Evolutionary conservation across 2,888 invertebrate species (phyloP), one percentile per base, ranked within the genome.

Genomic region (Cactoblastis cactorum): DNA sequence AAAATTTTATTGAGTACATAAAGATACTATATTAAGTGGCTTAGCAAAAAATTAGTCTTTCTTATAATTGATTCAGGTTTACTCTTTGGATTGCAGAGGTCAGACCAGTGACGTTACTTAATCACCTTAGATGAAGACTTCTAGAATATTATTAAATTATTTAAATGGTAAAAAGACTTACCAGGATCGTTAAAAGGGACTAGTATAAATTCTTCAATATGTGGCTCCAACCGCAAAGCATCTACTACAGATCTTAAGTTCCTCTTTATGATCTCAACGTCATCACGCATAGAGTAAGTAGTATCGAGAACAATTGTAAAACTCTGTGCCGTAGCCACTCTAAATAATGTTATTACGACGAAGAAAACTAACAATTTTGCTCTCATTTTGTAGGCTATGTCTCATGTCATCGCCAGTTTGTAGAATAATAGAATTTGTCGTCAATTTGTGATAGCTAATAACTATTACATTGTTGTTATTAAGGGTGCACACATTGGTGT

Each of bases 251-350:
- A 32, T 0, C 61, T 53, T 1, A 82, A 54, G 49, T 73, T 72
- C 0, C 56, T 53, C 57, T 71, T 77, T 0, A 83, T 63, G 0
- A 65, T n/a, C 3, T 70, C 59, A 0, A 80, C 52, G 41, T 82
- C 82, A 0, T 69, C 65, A 15, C 43, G 32, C 82, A 83, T 83
- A 0, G 83, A 82, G 0, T 12, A 43, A 0, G 83, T 78, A 0
- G 77, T 80, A 24, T 84, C 84, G 0, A 80, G 6, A 0, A 84
- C 74, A 1, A 84, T 37, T 0, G 77, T 77, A 1, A 83, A 74
- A 66, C 78, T 78, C 57, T 58, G 69, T 0, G 71, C 53, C 33
- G 49, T 53, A 18, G 49, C 46, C 1, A 22, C 37, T 22, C 43
- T 49, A 17, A 51, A 1, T 19, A 22, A 12, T 0, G 37, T n/a